Conservation (phyloP, 2,113 vertebrate species). For the Thamnophis sirtalis region DNA sequence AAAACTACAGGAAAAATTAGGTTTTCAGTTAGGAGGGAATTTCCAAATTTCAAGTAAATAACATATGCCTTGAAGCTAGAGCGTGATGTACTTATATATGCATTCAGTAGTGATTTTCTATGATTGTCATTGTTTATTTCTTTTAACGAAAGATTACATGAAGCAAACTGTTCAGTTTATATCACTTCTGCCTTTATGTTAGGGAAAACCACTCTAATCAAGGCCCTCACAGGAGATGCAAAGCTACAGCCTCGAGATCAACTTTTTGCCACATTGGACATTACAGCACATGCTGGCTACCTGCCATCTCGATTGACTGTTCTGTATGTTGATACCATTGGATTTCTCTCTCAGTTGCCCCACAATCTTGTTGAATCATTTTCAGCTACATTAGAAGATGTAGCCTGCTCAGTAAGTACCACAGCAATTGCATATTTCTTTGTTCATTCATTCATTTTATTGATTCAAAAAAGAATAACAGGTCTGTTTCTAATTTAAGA, state of each 20-base stretch:
- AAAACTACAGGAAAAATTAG: too few relatives aligned
- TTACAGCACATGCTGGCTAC: slow-evolving; percentile 83
- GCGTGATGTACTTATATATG: not conserved
- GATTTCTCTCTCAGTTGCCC: slow-evolving; percentile 92
- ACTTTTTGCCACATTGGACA: slow-evolving; percentile 89
- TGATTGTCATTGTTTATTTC: not conserved
- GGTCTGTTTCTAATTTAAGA: not conserved
- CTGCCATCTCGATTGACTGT: slow-evolving; percentile 79
- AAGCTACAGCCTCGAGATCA: slow-evolving; percentile 79
- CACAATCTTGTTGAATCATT: slow-evolving; percentile 89
- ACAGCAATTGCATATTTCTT: not conserved
- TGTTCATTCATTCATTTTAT: not conserved
- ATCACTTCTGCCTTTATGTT: slow-evolving; percentile 9
- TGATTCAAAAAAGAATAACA: not conserved
- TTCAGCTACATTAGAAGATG: slow-evolving; percentile 88
- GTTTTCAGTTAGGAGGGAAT: not conserved
- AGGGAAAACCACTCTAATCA: slow-evolving; percentile 94
- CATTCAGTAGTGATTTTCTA: not conserved
- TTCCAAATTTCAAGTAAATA: not conserved
- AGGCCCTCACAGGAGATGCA: slow-evolving; percentile 82
- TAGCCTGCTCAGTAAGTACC: slow-evolving; percentile 79
- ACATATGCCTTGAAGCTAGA: not conserved
- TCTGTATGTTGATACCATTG: slow-evolving; percentile 90
- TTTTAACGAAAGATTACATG: slow-evolving; percentile 4
- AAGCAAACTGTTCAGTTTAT: slow-evolving; percentile 8